Evolutionary conservation across 2,888 invertebrate genomes (phyloP).

Genomic region (Apoda limacodes): DNA sequence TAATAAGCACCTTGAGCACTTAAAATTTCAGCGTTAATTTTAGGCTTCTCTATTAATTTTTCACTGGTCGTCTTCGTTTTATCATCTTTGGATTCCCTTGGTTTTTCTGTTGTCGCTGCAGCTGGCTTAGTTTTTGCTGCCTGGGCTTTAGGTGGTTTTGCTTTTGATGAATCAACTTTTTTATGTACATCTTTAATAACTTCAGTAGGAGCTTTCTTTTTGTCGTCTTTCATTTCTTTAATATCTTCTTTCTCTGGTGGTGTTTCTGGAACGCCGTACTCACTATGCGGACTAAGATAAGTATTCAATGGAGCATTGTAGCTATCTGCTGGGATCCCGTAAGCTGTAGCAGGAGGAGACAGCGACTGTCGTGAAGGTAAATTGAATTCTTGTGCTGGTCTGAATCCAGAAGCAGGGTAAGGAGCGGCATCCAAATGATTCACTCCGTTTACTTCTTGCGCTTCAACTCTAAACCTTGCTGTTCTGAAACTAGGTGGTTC

Average conservation of each 20-base stretch:
- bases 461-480: slow-evolving; percentile 34
- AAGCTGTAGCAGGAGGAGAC: slow-evolving; percentile 42
- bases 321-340: slow-evolving; percentile 49
- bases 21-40: slow-evolving; percentile 43
- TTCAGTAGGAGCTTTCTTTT: slow-evolving; percentile 8
- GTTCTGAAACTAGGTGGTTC: slow-evolving; percentile 45
- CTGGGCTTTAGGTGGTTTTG: slow-evolving; percentile 12
- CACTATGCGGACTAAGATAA: slow-evolving; percentile 38
- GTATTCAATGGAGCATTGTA: slow-evolving; percentile 52
- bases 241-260: slow-evolving; percentile 4
- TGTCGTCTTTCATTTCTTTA: slow-evolving; percentile 18
- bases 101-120: slow-evolving; percentile 6
- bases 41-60: slow-evolving; percentile 34
- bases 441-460: slow-evolving; percentile 38
- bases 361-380: slow-evolving; percentile 43
- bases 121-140: slow-evolving; percentile 2
- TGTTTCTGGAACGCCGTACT: slow-evolving; percentile 36
- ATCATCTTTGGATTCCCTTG: slow-evolving; percentile 17
- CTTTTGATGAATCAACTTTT: too few species aligned
- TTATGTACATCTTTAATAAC: too few species aligned
- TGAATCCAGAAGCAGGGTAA: slow-evolving; percentile 49
- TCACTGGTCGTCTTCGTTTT: slow-evolving; percentile 27
- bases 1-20: slow-evolving; percentile 70
- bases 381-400: slow-evolving; percentile 43
- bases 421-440: slow-evolving; percentile 34